Percentiles rank a stretch among this genome's conserved stretches.
These are phyloP conservation scores for Dryocosmus kuriphilus DNA, from an alignment of 2,888 invertebrate genomes.

Conservation along the genomic window DNA sequence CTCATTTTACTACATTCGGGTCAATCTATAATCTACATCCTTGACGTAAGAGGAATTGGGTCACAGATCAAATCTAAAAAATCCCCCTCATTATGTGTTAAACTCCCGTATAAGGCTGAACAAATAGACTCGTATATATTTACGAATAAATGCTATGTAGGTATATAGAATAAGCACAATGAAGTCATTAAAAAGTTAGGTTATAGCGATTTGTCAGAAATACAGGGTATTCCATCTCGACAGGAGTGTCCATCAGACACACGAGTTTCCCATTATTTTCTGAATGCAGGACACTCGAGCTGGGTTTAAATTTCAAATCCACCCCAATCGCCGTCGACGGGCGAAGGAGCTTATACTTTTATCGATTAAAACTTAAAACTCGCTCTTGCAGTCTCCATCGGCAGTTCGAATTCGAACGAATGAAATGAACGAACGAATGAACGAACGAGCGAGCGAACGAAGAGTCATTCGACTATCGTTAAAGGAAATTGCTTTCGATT, in stretches of 20 bases:
- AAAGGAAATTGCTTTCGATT: conserved; percentile 42
- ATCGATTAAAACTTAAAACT: conserved; percentile 40
- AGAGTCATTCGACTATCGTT: conserved; percentile 34
- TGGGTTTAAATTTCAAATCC: conserved; percentile 37
- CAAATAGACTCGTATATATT: background rate
- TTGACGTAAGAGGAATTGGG: background rate
- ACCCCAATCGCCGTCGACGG: background rate
- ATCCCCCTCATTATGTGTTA: background rate
- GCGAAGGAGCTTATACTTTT: conserved; percentile 26
- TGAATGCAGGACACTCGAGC: conserved; percentile 23
- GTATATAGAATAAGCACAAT: conserved; percentile 11
- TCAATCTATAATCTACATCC: background rate
- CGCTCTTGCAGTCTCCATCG: conserved; percentile 8
- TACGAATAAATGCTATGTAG: conserved; percentile 1
- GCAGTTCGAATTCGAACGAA: background rate
- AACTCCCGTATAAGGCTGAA: background rate
- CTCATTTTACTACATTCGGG: no score
- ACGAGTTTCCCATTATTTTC: conserved; percentile 35
- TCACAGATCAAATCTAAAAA: background rate
- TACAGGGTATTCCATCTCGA: conserved; percentile 32
- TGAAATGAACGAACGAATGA: conserved; percentile 5
- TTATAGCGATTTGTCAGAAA: conserved; percentile 39
- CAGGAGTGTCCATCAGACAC: conserved; percentile 35
- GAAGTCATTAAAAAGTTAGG: conserved; percentile 30
- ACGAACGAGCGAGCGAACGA: background rate